Evolutionary conservation across 2,113 vertebrate species (phyloP), one percentile per base, ranked within the genome.

Genomic region (Tretioscincus oriximinensis): DNA sequence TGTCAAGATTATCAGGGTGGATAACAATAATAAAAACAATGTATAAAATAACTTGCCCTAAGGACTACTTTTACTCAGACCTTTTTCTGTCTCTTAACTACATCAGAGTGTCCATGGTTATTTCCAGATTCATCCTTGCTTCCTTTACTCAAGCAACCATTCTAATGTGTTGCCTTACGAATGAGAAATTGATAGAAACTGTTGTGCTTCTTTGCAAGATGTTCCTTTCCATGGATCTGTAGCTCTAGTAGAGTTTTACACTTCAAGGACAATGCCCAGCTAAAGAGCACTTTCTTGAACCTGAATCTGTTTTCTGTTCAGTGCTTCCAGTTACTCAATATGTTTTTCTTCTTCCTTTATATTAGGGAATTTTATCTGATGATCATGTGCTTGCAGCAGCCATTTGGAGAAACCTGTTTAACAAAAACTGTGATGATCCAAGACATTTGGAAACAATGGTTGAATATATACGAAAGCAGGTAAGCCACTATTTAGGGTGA

Each of bases 381-480:
- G 98, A 99, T 89, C 90, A 49, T 0, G 96, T 98, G 41, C 92
- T 99, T 86, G 97, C 97, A 20, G 97, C 97, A 22, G 97, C 98
- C 41, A 95, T 99, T 67, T 99, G 98, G 98, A 98, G 98, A 76
- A 99, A 96, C 88, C 92, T 99, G 85, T 99, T 99, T 64, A 97
- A 95, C 87, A 93, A 90, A 75, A 94, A 96, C 82, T 99, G 98
- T 81, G 96, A 98, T 41, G 98, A 99, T 85, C 97, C 98, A 41
- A 90, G 90, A 60, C 97, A 97, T 67, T 94, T 99, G 80, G 98
- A 98, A 87, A 84, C 98, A n/a, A 93, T 99, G 20, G 98, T 99
- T 54, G 97, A 99, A 28, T 99, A 99, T 10, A 96, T 99, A n/a
- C 98, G 98, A 91, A 99, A 99, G 76, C 98, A 99, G 98, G 98